A percentile compares a stretch with the other conserved stretches of the same genome.
These are phyloP conservation scores for Aleiodes sp. DNA, from an alignment of 1,140 invertebrate genomes.

Conservation along the genomic window DNA sequence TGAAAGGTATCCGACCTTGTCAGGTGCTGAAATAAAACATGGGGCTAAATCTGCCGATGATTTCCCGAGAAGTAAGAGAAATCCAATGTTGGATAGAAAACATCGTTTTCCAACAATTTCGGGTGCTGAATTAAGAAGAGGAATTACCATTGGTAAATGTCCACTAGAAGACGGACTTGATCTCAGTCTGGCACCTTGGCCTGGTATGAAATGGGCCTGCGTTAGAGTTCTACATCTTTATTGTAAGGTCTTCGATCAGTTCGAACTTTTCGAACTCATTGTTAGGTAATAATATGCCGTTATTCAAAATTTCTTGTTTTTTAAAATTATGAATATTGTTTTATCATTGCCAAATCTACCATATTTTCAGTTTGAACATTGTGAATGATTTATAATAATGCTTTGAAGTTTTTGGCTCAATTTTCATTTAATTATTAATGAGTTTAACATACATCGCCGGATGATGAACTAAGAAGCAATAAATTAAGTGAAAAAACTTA, in stretches of 20 bases:
- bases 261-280: conserved; percentile 80
- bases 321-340: not conserved
- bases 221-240: conserved; percentile 82
- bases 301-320: conserved; percentile 30
- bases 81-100: conserved; percentile 49
- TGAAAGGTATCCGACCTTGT: conserved; percentile 58
- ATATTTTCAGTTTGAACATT: too few species aligned
- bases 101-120: conserved; percentile 60
- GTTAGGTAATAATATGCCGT: conserved; percentile 72
- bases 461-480: not conserved
- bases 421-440: too few species aligned
- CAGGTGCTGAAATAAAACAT: conserved; percentile 57
- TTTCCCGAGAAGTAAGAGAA: conserved; percentile 40
- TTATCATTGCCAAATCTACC: too few species aligned
- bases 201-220: conserved; percentile 80
- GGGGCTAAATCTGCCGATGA: conserved; percentile 37
- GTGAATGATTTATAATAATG: too few species aligned
- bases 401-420: too few species aligned
- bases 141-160: conserved; percentile 56
- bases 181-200: conserved; percentile 71
- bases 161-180: conserved; percentile 62
- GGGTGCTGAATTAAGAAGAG: conserved; percentile 56
- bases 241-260: conserved; percentile 83
- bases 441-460: too few species aligned
- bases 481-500: not conserved